Evolutionary conservation across 30 jellyfish, hydroid and myxozoan genomes (phyloP).

Genomic region (Aurelia sp.): DNA sequence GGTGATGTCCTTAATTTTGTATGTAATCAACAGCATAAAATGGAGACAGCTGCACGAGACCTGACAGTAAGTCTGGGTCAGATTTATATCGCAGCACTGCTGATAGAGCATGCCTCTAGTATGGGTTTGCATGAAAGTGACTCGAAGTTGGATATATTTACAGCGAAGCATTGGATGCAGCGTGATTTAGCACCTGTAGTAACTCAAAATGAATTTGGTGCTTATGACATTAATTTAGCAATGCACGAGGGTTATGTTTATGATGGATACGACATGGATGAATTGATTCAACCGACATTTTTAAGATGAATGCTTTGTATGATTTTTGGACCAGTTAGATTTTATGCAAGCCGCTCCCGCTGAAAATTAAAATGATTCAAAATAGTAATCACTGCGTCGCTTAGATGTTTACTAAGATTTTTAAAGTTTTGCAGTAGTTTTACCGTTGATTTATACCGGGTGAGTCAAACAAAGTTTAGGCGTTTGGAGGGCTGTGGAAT

Average conservation of each 20-base stretch:
- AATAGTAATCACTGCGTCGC: no score
- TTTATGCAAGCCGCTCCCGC: no score
- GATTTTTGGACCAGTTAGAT: no score
- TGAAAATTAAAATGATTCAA: no score
- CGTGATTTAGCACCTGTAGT: conserved; percentile 63
- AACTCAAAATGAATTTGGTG: conserved; percentile 29
- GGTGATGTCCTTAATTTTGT: conserved; percentile 36
- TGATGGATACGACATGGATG: conserved; percentile 54
- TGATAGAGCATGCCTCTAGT: conserved; percentile 44
- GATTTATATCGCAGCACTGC: conserved; percentile 75
- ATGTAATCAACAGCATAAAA: conserved; percentile 21
- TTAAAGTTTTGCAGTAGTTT: no score
- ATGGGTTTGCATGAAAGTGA: background rate
- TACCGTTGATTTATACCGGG: no score
- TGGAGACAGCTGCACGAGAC: conserved; percentile 85
- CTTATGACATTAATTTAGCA: conserved; percentile 9
- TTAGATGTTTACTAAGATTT: no score
- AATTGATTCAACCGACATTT: conserved; percentile 54
- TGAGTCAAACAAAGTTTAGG: no score
- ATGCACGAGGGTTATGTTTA: conserved; percentile 23
- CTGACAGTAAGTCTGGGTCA: conserved; percentile 81
- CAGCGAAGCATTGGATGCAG: conserved; percentile 56
- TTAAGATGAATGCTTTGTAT: conserved; percentile 5
- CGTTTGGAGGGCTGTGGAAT: no score
- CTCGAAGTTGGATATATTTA: conserved; percentile 20